Evolutionary conservation across 2,797 vertebrate species (phyloP).

Genomic region (Allobates femoralis): DNA sequence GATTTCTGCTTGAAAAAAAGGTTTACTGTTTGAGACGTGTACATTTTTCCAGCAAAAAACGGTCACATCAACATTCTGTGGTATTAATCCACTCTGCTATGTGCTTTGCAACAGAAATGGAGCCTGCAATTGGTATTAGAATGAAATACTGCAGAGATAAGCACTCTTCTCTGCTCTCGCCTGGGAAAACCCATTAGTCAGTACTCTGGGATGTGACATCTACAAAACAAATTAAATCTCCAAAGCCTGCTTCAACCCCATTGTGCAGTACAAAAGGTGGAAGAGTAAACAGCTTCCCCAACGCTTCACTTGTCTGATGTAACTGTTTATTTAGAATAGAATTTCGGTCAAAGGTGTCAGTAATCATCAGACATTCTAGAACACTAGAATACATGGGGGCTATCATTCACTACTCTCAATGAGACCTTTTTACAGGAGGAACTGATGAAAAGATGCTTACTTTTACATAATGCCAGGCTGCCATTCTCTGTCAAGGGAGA

Average conservation of each 20-base stretch:
- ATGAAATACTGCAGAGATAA: slow-evolving; percentile 62
- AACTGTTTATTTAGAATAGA: slow-evolving; percentile 57
- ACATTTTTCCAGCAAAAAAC: slow-evolving; percentile 46
- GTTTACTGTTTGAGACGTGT: slow-evolving; percentile 11
- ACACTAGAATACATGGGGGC: slow-evolving; percentile 11
- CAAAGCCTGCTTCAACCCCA: slow-evolving; percentile 56
- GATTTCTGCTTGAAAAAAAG: background rate
- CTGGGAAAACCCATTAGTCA: slow-evolving; percentile 61
- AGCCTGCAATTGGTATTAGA: slow-evolving; percentile 49
- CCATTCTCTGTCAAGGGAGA: background rate
- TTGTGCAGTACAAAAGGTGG: slow-evolving; percentile 58
- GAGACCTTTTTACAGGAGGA: background rate
- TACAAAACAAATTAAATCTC: slow-evolving; percentile 63
- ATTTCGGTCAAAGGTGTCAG: slow-evolving; percentile 34
- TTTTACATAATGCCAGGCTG: background rate
- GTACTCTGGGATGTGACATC: slow-evolving; percentile 61
- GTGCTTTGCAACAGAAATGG: slow-evolving; percentile 47
- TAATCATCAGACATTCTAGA: slow-evolving; percentile 39
- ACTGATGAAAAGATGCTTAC: background rate
- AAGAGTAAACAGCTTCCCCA: slow-evolving; percentile 56
- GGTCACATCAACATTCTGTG: slow-evolving; percentile 44
- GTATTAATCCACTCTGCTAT: slow-evolving; percentile 43
- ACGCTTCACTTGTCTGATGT: slow-evolving; percentile 47
- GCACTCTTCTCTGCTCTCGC: slow-evolving; percentile 55
- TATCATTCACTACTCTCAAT: background rate